A percentile compares a stretch with the other conserved stretches of the same genome.
Conservation (phyloP, 2,888 invertebrate species). For the Cephus pulcher region DNA sequence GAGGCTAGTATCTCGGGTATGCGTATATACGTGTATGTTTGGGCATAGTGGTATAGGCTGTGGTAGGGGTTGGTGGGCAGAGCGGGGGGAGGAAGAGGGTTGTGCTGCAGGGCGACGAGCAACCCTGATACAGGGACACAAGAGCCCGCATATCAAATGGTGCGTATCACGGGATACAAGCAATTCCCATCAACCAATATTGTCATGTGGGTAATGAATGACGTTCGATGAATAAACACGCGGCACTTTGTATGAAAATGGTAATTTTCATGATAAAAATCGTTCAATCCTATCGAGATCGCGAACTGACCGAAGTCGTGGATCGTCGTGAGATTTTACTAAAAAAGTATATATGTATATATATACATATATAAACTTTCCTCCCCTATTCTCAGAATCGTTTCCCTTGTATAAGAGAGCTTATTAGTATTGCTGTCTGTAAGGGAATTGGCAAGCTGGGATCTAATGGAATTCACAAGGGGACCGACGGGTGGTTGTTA, state of each 20-base stretch:
- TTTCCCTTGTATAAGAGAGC: background rate
- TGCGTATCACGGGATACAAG: slow-evolving; percentile 63
- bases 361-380: background rate
- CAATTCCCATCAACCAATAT: slow-evolving; percentile 65
- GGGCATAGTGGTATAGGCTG: background rate
- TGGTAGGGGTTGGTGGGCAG: slow-evolving; percentile 2
- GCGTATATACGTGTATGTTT: background rate
- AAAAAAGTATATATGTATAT: background rate
- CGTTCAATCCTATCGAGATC: background rate
- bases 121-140: slow-evolving; percentile 21
- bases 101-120: slow-evolving; percentile 15
- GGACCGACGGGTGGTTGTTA: background rate
- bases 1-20: background rate
- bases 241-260: slow-evolving; percentile 49
- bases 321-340: background rate
- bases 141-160: slow-evolving; percentile 64
- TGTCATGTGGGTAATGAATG: slow-evolving; percentile 66
- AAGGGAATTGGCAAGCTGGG: background rate
- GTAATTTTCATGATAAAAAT: slow-evolving; percentile 34
- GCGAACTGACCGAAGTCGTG: background rate
- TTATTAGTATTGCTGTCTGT: background rate
- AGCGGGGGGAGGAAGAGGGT: slow-evolving; percentile 8
- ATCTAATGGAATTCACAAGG: background rate
- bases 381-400: background rate
- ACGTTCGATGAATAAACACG: slow-evolving; percentile 63